Conservation (phyloP, 1,140 invertebrate genomes). For the Notospermus geniculatus region DNA sequence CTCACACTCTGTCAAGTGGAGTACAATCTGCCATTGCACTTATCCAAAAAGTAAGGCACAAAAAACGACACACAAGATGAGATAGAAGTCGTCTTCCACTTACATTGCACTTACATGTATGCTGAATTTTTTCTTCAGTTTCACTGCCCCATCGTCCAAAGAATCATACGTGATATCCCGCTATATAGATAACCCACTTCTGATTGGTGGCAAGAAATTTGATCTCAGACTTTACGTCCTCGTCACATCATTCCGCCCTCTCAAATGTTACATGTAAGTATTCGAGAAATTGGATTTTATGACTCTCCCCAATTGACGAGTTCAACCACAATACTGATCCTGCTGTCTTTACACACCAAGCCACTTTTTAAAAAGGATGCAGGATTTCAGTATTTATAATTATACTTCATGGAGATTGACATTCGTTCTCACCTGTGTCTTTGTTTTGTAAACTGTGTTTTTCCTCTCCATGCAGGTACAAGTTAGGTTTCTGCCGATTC, state of each 20-base stretch:
- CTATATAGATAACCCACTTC: conserved; percentile 90
- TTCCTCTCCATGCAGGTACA: conserved; percentile 43
- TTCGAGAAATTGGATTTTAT: conserved; percentile 19
- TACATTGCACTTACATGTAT: too few species aligned
- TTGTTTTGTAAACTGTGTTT: too few species aligned
- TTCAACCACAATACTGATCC: too few species aligned
- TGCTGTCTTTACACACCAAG: too few species aligned
- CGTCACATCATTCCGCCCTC: conserved; percentile 90
- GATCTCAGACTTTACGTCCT: conserved; percentile 93
- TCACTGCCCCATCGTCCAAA: conserved; percentile 51
- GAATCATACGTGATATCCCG: conserved; percentile 67
- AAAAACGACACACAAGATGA: too few species aligned
- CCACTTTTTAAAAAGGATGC: too few species aligned
- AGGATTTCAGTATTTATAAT: not conserved
- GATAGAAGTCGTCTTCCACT: too few species aligned
- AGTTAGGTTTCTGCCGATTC: conserved; percentile 79
- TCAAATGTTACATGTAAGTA: conserved; percentile 59
- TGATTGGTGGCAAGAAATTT: conserved; percentile 95
- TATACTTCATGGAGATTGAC: too few species aligned
- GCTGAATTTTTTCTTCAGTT: conserved; percentile 44
- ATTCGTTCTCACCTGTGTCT: too few species aligned
- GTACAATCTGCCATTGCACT: too few species aligned
- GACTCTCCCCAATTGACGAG: too few species aligned
- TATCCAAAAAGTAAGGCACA: too few species aligned
- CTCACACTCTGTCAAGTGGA: not conserved